These are phyloP conservation scores for Propithecus perrieri DNA, from an alignment of 2,797 vertebrate genomes.

Conservation along the genomic window DNA sequence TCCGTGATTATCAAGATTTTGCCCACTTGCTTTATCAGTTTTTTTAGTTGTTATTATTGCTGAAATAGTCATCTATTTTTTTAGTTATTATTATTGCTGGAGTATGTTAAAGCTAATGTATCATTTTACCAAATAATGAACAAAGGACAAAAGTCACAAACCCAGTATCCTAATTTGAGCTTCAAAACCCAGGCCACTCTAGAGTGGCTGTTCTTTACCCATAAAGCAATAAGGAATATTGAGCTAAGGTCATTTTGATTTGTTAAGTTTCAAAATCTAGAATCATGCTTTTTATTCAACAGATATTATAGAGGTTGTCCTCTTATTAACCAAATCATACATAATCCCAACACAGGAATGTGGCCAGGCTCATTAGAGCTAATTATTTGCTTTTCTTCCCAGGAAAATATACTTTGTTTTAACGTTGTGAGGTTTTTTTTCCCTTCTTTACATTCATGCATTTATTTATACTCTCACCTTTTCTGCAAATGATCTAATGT, in stretches of 20 bases:
- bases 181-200: background rate
- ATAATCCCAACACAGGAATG: background rate
- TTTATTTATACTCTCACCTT: background rate
- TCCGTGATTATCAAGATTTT: background rate
- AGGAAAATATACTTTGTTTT: background rate
- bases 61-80: background rate
- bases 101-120: background rate
- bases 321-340: background rate
- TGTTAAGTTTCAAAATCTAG: background rate
- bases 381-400: background rate
- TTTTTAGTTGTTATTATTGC: background rate
- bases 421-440: background rate
- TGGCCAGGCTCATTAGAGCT: background rate
- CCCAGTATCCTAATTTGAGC: background rate
- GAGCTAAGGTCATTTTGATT: background rate
- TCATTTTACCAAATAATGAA: background rate
- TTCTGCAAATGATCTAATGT: background rate
- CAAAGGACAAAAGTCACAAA: background rate
- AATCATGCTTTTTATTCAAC: background rate
- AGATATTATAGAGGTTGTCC: background rate
- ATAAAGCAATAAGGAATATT: background rate
- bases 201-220: background rate
- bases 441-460: background rate
- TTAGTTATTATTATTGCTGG: background rate
- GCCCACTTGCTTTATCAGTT: background rate